These are phyloP conservation scores for Euclidia mi DNA, from an alignment of 2,888 invertebrate species.

Conservation along the genomic window DNA sequence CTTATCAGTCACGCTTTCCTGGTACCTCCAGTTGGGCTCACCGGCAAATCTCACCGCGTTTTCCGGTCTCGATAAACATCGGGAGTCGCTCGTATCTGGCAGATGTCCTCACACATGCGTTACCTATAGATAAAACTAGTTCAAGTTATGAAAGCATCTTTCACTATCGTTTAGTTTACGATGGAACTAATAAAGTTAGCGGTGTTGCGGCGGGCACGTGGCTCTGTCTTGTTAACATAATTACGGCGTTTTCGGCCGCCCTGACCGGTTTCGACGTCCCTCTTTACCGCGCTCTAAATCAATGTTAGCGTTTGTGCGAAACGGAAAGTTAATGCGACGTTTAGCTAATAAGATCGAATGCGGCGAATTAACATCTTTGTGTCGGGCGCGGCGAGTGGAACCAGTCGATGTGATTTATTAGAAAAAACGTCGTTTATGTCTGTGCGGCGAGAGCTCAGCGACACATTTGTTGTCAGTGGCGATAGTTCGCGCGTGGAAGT, in stretches of 20 bases:
- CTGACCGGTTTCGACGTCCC: slow-evolving; percentile 76
- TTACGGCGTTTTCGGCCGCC: slow-evolving; percentile 78
- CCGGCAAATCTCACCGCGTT: slow-evolving; percentile 80
- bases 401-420: slow-evolving; percentile 27
- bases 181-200: slow-evolving; percentile 61
- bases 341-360: slow-evolving; percentile 65
- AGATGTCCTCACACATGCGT: slow-evolving; percentile 69
- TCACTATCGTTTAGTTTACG: slow-evolving; percentile 76
- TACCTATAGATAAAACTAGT: slow-evolving; percentile 55
- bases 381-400: slow-evolving; percentile 44
- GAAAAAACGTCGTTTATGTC: slow-evolving; percentile 23
- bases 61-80: slow-evolving; percentile 85
- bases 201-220: slow-evolving; percentile 58
- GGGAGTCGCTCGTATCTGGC: slow-evolving; percentile 68
- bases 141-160: slow-evolving; percentile 66
- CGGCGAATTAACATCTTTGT: slow-evolving; percentile 67
- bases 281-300: slow-evolving; percentile 77
- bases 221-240: slow-evolving; percentile 81
- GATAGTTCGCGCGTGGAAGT: slow-evolving; percentile 70
- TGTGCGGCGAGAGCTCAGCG: slow-evolving; percentile 19
- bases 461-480: slow-evolving; percentile 74
- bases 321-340: slow-evolving; percentile 88
- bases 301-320: slow-evolving; percentile 81
- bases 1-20: slow-evolving; percentile 86
- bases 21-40: slow-evolving; percentile 69